Conservation (phyloP, 2,888 invertebrate genomes). For the Arrhopalites spinosus region DNA sequence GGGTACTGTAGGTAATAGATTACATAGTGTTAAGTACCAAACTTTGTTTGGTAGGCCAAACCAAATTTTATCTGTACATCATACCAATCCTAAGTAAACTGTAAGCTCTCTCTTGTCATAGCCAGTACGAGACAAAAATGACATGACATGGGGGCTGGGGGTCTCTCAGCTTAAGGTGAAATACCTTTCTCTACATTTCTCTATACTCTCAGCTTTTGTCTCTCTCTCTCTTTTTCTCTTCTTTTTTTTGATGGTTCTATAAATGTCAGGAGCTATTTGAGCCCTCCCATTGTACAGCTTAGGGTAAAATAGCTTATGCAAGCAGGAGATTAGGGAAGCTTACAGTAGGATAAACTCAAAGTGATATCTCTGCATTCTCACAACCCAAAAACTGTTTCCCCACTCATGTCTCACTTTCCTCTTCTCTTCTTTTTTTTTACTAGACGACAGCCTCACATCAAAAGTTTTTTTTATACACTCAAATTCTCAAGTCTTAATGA, state of each 20-base stretch:
- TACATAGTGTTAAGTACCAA: too few relatives aligned
- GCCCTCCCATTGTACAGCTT: not conserved
- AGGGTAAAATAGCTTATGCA: not conserved
- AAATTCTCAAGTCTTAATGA: too few relatives aligned
- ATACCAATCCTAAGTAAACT: too few relatives aligned
- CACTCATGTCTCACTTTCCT: not conserved
- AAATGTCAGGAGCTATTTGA: not conserved
- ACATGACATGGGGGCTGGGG: too few relatives aligned
- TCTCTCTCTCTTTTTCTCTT: not conserved
- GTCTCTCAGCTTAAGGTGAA: too few relatives aligned
- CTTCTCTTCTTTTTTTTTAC: not conserved
- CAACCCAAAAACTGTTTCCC: not conserved
- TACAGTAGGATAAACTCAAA: conserved; percentile 18
- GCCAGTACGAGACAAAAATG: too few relatives aligned
- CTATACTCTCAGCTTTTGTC: not conserved
- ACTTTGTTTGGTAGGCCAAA: too few relatives aligned
- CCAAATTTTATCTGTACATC: too few relatives aligned
- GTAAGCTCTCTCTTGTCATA: too few relatives aligned
- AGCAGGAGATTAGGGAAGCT: not conserved
- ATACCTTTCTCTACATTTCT: too few relatives aligned
- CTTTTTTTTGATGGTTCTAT: not conserved
- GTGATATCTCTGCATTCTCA: not conserved
- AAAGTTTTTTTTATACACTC: not conserved
- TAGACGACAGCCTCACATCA: not conserved
- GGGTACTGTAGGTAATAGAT: too few relatives aligned